Evolutionary conservation across 2,113 vertebrate genomes (phyloP).

Genomic region (Grammomys surdaster): DNA sequence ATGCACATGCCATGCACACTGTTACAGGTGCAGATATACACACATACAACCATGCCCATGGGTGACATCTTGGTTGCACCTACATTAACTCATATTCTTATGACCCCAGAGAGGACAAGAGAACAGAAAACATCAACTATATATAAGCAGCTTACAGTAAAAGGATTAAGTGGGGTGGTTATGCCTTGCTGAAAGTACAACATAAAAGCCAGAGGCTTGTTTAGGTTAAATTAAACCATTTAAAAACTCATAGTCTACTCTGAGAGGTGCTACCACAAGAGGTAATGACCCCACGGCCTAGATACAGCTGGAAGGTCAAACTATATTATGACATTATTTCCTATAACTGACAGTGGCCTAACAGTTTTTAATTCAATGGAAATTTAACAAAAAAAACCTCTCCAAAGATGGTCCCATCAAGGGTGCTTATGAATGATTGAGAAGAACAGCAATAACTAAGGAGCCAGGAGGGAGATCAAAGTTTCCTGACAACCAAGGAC

Average conservation of each 20-base stretch:
- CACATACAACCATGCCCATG: not conserved
- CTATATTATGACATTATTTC: slow-evolving; percentile 32
- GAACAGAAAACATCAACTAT: not conserved
- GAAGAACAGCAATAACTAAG: not conserved
- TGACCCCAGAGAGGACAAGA: not conserved
- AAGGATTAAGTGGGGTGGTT: not conserved
- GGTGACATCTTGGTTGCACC: not conserved
- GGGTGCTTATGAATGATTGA: slow-evolving; percentile 17
- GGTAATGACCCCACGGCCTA: not conserved
- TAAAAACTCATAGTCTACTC: not conserved
- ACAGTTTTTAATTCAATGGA: not conserved
- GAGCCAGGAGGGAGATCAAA: not conserved
- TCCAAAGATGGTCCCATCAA: not conserved
- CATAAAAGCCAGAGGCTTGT: not conserved
- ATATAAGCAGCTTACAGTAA: not conserved
- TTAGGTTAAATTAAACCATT: slow-evolving; percentile 29
- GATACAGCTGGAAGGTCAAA: not conserved
- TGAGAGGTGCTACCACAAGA: not conserved
- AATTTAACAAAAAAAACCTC: slow-evolving; percentile 22
- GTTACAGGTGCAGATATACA: not conserved
- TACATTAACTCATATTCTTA: not conserved
- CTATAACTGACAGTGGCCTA: not conserved
- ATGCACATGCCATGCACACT: slow-evolving; percentile 15
- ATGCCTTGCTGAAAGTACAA: slow-evolving; percentile 11
- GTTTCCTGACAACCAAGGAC: slow-evolving; percentile 53